Evolutionary conservation across 2,888 invertebrate species (phyloP), one percentile per base, ranked within the genome.

Genomic region (Idaea dimidiata): DNA sequence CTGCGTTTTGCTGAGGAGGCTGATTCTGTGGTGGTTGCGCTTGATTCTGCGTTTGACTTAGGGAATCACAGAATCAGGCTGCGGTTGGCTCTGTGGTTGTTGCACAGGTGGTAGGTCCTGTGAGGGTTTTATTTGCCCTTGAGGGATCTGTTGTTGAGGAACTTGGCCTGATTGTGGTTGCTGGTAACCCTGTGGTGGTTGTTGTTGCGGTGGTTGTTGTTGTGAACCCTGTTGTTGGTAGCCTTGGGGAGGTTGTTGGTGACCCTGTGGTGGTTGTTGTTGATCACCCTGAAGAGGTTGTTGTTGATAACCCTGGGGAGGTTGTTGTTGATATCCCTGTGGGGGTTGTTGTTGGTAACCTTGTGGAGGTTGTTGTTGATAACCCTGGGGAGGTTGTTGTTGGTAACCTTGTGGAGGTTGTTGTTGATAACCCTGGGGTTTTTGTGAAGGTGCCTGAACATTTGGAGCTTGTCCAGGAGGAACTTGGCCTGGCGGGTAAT

Each of bases 381-480:
- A 68, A 8, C 69, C 71, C 43, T 66, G 72, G 14, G 24, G 65
- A 0, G 64, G 62, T 8, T 61, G 73, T 17, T 72, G 72, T 60
- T 61, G 65, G 59, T 76, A 72, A 0, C 65, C 70, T 57, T 66
- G 67, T 1, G 59, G 62, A 55, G 67, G 76, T 56, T 74, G 74
- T 1, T 66, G 68, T 6, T 61, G 66, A 17, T 74, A 68, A 6
- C 54, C 67, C 57, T 65, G 68, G 43, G 60, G 67, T n/a, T n/a
- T n/a, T n/a, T n/a, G n/a, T n/a, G n/a, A n/a, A n/a, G n/a, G n/a
- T n/a, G n/a, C n/a, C n/a, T n/a, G n/a, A n/a, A n/a, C n/a, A n/a
- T n/a, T n/a, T n/a, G 24, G 24, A 31, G 64, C 54, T 62, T 74
- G 78, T n/a, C 69, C 76, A 54, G 79, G 81, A 5, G 76, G 75